Base-by-base conservation (phyloP, 2,113 vertebrate species). In the Centrocercus urophasianus region DNA sequence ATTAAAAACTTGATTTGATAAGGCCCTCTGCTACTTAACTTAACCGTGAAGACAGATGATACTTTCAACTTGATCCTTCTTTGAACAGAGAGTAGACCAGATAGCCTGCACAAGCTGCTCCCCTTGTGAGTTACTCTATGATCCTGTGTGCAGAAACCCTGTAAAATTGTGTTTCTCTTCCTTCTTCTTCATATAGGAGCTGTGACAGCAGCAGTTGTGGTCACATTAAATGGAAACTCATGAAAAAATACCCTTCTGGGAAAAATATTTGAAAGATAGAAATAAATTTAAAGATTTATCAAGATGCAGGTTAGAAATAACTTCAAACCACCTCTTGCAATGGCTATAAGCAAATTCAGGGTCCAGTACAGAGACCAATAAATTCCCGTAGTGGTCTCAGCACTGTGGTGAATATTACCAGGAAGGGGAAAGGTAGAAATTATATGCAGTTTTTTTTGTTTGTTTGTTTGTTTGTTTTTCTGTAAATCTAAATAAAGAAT, bases 121-220 rank as follows among this genome's bases (percentile, higher is more conserved):
- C 20, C 21, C 27, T 11, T 7, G 7, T 24, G 2, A 67, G 60
- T 38, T 61, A 63, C 11, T 30, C 18, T 67, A 38, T 9, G 12
- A 1, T 0, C 1, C 0, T 38, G 25, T 19, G 32, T 64, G 28
- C 40, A 88, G 47, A 86, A 86, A 78, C 45, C 10, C 1, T 1
- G 32, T 0, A 0, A 38, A 81, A 74, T 13, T 4, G 7, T 56
- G 45, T 64, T 74, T 82, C 71, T 90, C 71, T 85, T 92, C 83
- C 69, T 88, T 79, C 32, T 86, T 82, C 50, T 70, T 88, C 17
- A 34, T 5, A 25, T 43, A 38, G 27, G 30, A 50, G 22, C n/a
- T 82, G 40, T 32, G 63, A 8, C 19, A 52, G 54, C 12, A 89
- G 43, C 47, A 75, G n/a, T 48, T 78, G 48, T 48, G 30, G 40